A percentile compares a stretch with the other conserved stretches of the same genome.
These are phyloP conservation scores for Tiliqua scincoides DNA, from an alignment of 2,113 vertebrate genomes.

Conservation along the genomic window DNA sequence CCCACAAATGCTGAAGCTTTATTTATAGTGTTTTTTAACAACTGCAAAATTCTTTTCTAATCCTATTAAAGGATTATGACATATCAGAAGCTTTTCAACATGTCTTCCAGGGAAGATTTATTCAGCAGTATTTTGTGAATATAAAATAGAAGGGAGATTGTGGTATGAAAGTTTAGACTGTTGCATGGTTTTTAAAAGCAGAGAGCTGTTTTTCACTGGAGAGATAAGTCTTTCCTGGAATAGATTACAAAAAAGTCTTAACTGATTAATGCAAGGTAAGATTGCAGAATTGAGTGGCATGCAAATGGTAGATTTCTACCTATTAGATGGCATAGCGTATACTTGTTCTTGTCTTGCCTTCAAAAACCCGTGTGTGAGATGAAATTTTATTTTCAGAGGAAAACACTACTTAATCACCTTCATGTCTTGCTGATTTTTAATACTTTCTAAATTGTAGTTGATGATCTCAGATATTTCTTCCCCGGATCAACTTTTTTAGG, in stretches of 20 bases:
- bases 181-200: neutral
- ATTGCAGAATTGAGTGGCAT: conserved; percentile 22
- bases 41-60: conserved; percentile 36
- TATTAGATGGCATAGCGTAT: neutral
- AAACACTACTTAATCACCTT: neutral
- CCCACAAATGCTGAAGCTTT: conserved; percentile 1
- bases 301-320: conserved; percentile 2
- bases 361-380: neutral
- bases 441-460: neutral
- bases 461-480: neutral
- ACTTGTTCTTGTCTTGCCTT: neutral
- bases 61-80: conserved; percentile 40
- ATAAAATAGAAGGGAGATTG: conserved; percentile 61
- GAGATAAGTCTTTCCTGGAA: conserved; percentile 19
- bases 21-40: conserved; percentile 25
- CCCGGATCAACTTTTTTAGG: neutral
- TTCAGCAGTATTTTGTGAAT: conserved; percentile 58
- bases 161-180: conserved; percentile 33
- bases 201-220: conserved; percentile 15
- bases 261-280: conserved; percentile 45
- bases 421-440: fast-evolving
- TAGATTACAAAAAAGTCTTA: conserved; percentile 42
- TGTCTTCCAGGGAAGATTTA: conserved; percentile 65
- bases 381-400: conserved; percentile 22
- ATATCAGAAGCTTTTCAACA: conserved; percentile 50